These are phyloP conservation scores for Spondyliosoma cantharus DNA, from an alignment of 2,797 vertebrate species.

Conservation along the genomic window DNA sequence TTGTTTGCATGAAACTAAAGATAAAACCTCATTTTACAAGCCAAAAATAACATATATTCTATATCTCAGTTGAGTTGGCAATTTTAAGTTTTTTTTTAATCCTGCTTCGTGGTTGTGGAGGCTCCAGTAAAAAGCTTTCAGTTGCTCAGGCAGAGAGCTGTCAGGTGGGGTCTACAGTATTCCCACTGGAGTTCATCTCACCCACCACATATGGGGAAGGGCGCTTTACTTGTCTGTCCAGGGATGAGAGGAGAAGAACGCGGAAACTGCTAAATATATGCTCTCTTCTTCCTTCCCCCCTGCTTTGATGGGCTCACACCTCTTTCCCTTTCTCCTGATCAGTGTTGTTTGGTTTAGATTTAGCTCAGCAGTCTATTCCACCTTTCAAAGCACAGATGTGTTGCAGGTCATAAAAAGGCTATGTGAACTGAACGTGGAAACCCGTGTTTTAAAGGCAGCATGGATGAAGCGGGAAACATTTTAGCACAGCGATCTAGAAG, in stretches of 20 bases:
- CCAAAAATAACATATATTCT: constrained; percentile 16
- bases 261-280: constrained; percentile 51
- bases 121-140: constrained; percentile 68
- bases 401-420: constrained; percentile 35
- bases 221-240: constrained; percentile 69
- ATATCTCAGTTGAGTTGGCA: constrained; percentile 26
- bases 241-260: constrained; percentile 55
- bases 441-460: constrained; percentile 36
- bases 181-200: constrained; percentile 85
- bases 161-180: constrained; percentile 84
- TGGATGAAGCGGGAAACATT: constrained; percentile 28
- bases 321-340: background rate
- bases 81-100: constrained; percentile 29
- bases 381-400: constrained; percentile 34
- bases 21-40: constrained; percentile 28
- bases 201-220: constrained; percentile 73
- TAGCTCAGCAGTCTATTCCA: constrained; percentile 32
- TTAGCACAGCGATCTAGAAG: constrained; percentile 44
- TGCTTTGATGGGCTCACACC: constrained; percentile 19
- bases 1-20: constrained; percentile 39
- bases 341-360: constrained; percentile 32
- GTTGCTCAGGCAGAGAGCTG: constrained; percentile 73
- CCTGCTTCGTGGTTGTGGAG: constrained; percentile 47
- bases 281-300: constrained; percentile 34
- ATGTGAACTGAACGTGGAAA: constrained; percentile 20